Evolutionary conservation across 2,113 vertebrate genomes (phyloP), one percentile per base, ranked within the genome.

Genomic region (Chascanopsetta lugubris): DNA sequence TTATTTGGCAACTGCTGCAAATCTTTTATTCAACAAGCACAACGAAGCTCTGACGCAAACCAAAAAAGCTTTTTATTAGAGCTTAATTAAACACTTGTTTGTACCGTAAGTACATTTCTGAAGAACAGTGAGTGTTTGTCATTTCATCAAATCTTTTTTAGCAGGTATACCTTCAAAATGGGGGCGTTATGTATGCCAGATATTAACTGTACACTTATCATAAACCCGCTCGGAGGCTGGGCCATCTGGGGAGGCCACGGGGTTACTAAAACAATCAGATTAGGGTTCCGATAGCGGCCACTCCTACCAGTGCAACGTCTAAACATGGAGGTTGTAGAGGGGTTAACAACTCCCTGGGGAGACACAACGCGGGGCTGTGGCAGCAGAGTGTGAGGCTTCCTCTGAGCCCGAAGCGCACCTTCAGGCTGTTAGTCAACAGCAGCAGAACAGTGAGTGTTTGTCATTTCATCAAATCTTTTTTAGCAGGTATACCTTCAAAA

Each of bases 191-290:
- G 77, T 83, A 77, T 77, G 75, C 70, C 75, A 88, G 68, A 86
- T 82, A 86, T 83, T 57, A 83, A 85, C 84, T 77, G 71, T 60
- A 65, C 79, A 58, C 77, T 83, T 83, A 73, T 86, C 66, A 80
- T 85, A 72, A 71, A 80, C 60, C 62, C 7, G 70, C 78, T 62
- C 65, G 29, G 67, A 77, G 49, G 54, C 56, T 21, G 0, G 49
- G 57, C 72, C 87, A 77, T 87, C 71, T 82, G 77, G 62, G 40
- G 51, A 57, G 72, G 72, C 59, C 77, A 53, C 18, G 1, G 73
- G 79, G 79, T 86, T 72, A 83, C 61, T 77, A 69, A 80, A 77
- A 88, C 73, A 79, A 81, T 83, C 59, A 75, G 63, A 85, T 75
- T 59, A 77, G 65, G 43, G 30, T 8, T 27, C 21, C 1, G 79